A percentile compares a stretch with the other conserved stretches of the same genome.
Conservation (phyloP, 2,888 invertebrate species). For the Euzetes globulus region DNA sequence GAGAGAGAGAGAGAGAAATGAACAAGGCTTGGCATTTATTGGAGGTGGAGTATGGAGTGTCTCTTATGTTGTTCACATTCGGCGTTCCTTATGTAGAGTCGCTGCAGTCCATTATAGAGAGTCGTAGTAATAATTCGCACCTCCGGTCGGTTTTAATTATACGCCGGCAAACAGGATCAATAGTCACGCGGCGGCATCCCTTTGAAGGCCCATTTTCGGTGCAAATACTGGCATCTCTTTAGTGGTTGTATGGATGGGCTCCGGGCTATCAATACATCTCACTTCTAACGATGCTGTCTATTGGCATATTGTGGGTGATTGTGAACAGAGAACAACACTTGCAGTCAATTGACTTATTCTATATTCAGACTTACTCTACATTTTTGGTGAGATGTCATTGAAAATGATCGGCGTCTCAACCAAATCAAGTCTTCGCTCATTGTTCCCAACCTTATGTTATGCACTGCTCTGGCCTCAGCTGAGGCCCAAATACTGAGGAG, state of each 20-base stretch:
- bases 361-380: constrained; percentile 9
- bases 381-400: constrained; percentile 3
- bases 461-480: not conserved
- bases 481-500: not conserved
- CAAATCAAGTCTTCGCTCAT: constrained; percentile 12
- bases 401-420: constrained; percentile 12
- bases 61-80: not conserved
- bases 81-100: not conserved
- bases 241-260: constrained; percentile 25
- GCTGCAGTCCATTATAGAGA: not conserved
- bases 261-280: constrained; percentile 34
- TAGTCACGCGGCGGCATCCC: constrained; percentile 38
- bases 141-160: constrained; percentile 41
- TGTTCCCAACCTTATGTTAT: constrained; percentile 8
- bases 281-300: constrained; percentile 34
- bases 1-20: not conserved
- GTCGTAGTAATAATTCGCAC: constrained; percentile 40
- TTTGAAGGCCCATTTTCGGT: constrained; percentile 25
- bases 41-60: constrained; percentile 17
- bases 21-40: constrained; percentile 27
- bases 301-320: constrained; percentile 22
- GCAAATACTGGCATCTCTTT: constrained; percentile 28
- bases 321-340: constrained; percentile 18
- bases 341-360: constrained; percentile 16
- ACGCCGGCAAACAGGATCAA: constrained; percentile 37